Conservation (phyloP, 2,888 invertebrate genomes). For the Trichogramma dendrolimi region DNA sequence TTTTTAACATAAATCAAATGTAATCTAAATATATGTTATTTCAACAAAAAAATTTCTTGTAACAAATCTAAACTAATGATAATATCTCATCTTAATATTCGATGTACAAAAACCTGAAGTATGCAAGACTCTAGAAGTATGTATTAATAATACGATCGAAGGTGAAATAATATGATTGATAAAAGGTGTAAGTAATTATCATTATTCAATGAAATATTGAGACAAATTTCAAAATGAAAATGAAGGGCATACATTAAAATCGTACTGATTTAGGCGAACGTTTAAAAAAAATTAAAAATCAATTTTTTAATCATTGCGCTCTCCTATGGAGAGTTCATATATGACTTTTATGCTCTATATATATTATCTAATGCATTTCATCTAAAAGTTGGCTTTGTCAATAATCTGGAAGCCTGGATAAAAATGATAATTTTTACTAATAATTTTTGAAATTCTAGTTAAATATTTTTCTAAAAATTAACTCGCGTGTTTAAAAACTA, state of each 20-base stretch:
- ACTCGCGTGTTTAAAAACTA: slow-evolving; percentile 1
- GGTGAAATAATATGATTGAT: no score
- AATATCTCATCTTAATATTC: no score
- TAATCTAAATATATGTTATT: no score
- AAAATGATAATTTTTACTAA: no score
- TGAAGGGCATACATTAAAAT: slow-evolving; percentile 3
- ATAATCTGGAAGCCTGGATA: slow-evolving; percentile 7
- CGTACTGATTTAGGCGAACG: neutral
- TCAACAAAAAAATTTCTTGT: no score
- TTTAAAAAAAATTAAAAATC: slow-evolving; percentile 4
- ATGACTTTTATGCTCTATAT: slow-evolving; percentile 14
- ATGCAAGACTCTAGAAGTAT: no score
- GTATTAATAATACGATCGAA: no score
- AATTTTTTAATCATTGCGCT: slow-evolving; percentile 10
- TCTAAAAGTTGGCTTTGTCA: slow-evolving; percentile 24
- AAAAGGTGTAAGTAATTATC: neutral
- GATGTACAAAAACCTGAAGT: no score
- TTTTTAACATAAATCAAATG: no score
- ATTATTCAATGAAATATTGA: slow-evolving; percentile 4
- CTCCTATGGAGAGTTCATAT: slow-evolving; percentile 23
- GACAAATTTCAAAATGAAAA: slow-evolving; percentile 6
- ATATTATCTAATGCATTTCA: slow-evolving; percentile 16
- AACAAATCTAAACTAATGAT: no score
- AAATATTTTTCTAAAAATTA: slow-evolving; percentile 24
- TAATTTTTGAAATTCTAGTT: neutral